Evolutionary conservation across 92 coral and sea anemone species (phyloP), one percentile per base, ranked within the genome.

Genomic region (Porites rus): DNA sequence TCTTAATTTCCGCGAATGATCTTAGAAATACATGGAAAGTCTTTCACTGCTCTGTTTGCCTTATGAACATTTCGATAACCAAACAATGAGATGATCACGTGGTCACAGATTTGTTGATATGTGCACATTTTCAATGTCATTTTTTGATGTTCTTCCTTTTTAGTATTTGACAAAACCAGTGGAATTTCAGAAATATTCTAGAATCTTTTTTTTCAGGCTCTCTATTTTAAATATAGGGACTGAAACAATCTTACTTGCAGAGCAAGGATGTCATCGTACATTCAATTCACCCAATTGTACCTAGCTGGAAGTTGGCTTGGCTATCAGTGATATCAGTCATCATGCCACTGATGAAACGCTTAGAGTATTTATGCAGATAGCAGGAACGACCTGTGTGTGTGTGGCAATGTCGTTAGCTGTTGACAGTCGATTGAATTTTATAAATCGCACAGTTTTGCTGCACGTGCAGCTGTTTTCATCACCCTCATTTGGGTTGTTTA

Each of bases 391-490:
- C 46, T 51, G 51, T 1, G 11, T 51, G 63, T 50, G 74, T 79
- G 64, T 51, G 21, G 62, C 7, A 64, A 9, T 12, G 25, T 51
- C 51, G 62, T 19, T 51, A 74, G 56, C 58, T 66, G 83, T 64
- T 51, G 84, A 65, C 74, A 79, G 63, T 50, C 72, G 21, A 79
- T 65, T 65, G 84, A 79, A 79, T 65, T 51, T 72, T 51, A 65
- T 56, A 79, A 65, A 51, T 50, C 31, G 54, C 61, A 13, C 74
- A 51, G 74, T 67, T 78, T 66, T 79, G 38, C 46, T 79, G 65
- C 70, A 66, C 31, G 31, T 20, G 58, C 60, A 65, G 46, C 56
- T 20, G 11, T 17, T 70, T n/a, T 78, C 69, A 38, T 63, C 72
- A 22, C 84, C 71, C 19, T 21, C 46, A 19, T 63, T 51, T 51